Base-by-base conservation (phyloP, 2,113 vertebrate species). In the Lophura nycthemera region DNA sequence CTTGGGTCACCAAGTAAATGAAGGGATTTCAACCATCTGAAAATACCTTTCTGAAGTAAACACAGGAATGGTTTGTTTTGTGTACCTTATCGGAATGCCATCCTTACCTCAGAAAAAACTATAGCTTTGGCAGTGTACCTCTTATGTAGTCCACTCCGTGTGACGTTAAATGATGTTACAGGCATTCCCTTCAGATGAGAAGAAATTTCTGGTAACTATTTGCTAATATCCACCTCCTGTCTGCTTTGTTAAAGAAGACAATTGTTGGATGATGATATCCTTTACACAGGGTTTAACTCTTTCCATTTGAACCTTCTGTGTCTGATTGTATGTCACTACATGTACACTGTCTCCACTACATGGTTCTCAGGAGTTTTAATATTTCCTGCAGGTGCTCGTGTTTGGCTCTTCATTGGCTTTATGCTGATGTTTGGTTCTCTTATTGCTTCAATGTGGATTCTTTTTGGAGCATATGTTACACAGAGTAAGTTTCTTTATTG, bases 351-450 rank as follows among this genome's bases (percentile, higher is more conserved):
- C 45, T 20, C 9, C 8, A 24, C 29, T 73, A 0, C 3, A 0
- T 13, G 14, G 16, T 64, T 74, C 78, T 81, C 63, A 86, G 64
- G 73, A 30, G 13, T 82, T 75, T 72, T 61, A 1, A 21, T 91
- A 29, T 87, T 78, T 52, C 72, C n/a, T 90, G 24, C 96, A 99
- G 99, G 98, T 93, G 98, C 98, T 84, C 98, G 98, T 19, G 94
- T 99, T 69, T 99, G 99, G 99, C 98, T 99, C 69, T 99, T 99
- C 94, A 93, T 99, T 1, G 99, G 99, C 76, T 99, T 99, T 97
- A 98, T 99, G 98, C 54, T 99, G 97, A 99, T 99, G 99, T 99
- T 99, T 56, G 98, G 98, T n/a, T 99, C 99, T 0, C 98, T 99
- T 76, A 99, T 99, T 83, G 99, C 98, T 92, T 98, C 99, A 84